Evolutionary conservation across 2,113 vertebrate species (phyloP), one percentile per base, ranked within the genome.

Genomic region (Oreochromis niloticus): DNA sequence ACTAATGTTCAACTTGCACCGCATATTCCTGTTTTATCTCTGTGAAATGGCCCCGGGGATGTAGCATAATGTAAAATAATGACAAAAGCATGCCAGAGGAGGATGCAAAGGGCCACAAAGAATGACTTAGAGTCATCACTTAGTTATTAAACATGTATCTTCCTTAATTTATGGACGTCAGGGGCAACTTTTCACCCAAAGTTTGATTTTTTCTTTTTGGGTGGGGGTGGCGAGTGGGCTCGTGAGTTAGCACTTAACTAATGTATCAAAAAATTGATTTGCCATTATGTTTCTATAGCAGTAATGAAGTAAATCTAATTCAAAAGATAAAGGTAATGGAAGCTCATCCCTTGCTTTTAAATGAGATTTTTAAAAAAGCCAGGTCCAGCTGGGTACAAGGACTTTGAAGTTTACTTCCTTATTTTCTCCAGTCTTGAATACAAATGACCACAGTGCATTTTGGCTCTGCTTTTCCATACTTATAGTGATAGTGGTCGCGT

Each of bases 11-110:
- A 87, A 91, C 94, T 94, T 89, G 90, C 90, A 82, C 87, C 82
- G 92, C 91, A 93, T 93, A 92, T 94, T 95, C 94, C 89, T 94
- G 95, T 95, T 95, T 95, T 89, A 95, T 96, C 93, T 93, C 52
- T 24, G 52, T 80, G 54, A 90, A 94, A 89, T 85, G 87, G 89
- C 95, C 95, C 89, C 34, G 78, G 90, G 94, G 93, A 90, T 43
- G 36, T 11, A 59, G 89, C 92, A 89, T 92, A 94, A 93, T 94
- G 90, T 92, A 89, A 95, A 95, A 92, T 94, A 95, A 94, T 95
- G 94, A 92, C 91, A 94, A 91, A 92, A 91, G 87, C 78, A 46
- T 78, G 88, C 93, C 93, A 81, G 86, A 87, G 87, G 94, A 94
- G 54, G 59, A 83, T 61, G 75, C 68, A 73, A 46, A 66, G 61